Base-by-base conservation (phyloP, 2,797 vertebrate genomes). In the Tiaroga cobitis region DNA sequence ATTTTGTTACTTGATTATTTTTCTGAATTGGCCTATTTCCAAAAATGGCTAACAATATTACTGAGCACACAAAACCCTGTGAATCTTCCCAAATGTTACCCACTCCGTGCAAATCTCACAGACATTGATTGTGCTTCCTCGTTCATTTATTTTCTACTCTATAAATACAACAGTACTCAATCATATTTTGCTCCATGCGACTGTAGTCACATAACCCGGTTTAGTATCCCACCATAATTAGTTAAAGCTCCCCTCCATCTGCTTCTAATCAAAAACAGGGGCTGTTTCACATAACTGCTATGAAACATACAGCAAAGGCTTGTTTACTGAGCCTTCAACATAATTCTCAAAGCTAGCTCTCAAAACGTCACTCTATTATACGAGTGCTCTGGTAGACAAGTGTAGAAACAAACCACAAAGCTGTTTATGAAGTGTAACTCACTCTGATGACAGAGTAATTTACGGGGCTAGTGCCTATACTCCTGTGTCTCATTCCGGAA, bases 261-360 rank as follows among this genome's bases (percentile, higher is more conserved):
- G 67, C 77, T 63, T 73, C 41, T 73, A 80, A 73, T 80, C n/a
- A 80, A 85, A 73, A 70, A 61, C 54, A 76, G 43, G 41, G 51
- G 29, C 39, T 79, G 67, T 80, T 77, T 80, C 67, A 37, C 56
- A 73, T 54, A 67, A 63, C 67, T 56, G 83, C 67, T 61, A 80
- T 77, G 39, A 87, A 89, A 32, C 43, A 70, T 73, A 24, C 26
- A 81, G 82, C n/a, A 19, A 26, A 73, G 65, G 69, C 78, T 78
- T 82, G 70, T 88, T 85, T 88, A 85, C 82, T 74, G 74, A 78
- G 76, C 79, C 74, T 87, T 85, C 81, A 74, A 79, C 77, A 69
- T n/a, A 83, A 85, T 86, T 84, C 85, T 88, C 85, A 87, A 89
- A 87, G 88, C 84, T 82, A 87, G 86, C 65, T 86, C 49, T n/a